Base-by-base conservation (phyloP, 2,797 vertebrate genomes). In the Coreius guichenoti region DNA sequence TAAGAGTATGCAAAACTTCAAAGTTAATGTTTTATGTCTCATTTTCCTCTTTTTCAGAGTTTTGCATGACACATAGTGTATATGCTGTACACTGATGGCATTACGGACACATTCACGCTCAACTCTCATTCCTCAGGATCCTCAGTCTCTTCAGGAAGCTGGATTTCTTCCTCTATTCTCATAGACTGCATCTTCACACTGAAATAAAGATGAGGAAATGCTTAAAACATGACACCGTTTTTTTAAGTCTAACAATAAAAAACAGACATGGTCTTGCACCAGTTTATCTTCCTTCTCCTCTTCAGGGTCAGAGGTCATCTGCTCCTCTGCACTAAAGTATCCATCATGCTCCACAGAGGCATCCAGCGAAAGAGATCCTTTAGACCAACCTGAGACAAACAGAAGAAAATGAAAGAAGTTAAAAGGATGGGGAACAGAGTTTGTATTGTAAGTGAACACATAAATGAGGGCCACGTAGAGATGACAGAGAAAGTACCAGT, bases 241-340 rank as follows among this genome's bases (percentile, higher is more conserved):
- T 76, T 19, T 49, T 72, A 45, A 69, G 11, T 26, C 13, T 39
- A 2, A 39, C 8, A 31, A 4, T 31, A 23, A 72, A 58, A 80
- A 47, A 75, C 47, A 9, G 9, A 65, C 1, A 29, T 33, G 16
- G 16, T 33, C 88, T 39, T 88, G 94, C 92, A 98, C 98, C 96
- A 96, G 95, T 90, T 97, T 98, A 90, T 93, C 94, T 29, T 92
- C 95, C 5, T 87, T 93, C n/a, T 98, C 97, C 0, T 98, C 97
- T 88, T 99, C 98, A 0, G 95, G 93, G 84, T 99, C 97, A 6
- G 93, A 95, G 91, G 97, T 98, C 82, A 97, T 88, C 0, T 94
- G 96, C 26, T 99, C 97, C 90, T 98, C 97, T 0, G 96, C 87
- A 5, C 97, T 98, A 16, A 97, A 99, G 96, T 96, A 98, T 8